phyloP scores from a whole-genome alignment of 2,888 invertebrate genomes.

The Dasypolia templi region DNA sequence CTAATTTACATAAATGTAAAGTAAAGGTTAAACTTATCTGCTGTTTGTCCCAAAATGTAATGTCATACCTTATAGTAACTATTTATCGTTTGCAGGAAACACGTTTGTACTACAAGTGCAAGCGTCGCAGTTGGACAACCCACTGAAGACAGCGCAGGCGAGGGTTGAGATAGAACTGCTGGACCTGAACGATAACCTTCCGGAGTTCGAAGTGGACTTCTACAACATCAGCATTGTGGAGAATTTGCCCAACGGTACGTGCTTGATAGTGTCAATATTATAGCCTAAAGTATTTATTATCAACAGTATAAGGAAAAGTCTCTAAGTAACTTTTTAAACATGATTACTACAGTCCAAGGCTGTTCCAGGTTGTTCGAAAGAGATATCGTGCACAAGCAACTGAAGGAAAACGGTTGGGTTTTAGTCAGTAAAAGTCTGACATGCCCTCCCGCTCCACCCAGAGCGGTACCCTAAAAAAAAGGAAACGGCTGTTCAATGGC shows the following conservation, averaged over 20 bases:
- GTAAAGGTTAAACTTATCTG: too few relatives aligned
- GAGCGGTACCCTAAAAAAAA: too few relatives aligned
- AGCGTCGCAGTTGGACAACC: slow-evolving; percentile 94
- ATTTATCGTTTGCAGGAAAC: slow-evolving; percentile 84
- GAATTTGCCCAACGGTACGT: slow-evolving; percentile 95
- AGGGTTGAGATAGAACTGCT: slow-evolving; percentile 93
- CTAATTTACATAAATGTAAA: background rate
- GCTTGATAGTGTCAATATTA: background rate
- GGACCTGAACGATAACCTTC: slow-evolving; percentile 96
- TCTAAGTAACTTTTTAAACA: background rate
- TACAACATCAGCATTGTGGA: slow-evolving; percentile 98
- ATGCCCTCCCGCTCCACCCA: too few relatives aligned
- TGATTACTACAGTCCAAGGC: background rate
- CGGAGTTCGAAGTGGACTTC: slow-evolving; percentile 96
- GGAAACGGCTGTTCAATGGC: background rate
- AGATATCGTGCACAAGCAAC: too few relatives aligned
- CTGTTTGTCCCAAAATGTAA: too few relatives aligned
- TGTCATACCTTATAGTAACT: too few relatives aligned
- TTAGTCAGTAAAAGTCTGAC: too few relatives aligned
- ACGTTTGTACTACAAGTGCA: slow-evolving; percentile 95
- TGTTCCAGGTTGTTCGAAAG: too few relatives aligned
- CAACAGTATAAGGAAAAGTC: background rate
- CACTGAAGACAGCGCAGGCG: slow-evolving; percentile 93
- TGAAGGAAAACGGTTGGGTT: too few relatives aligned
- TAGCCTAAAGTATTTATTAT: background rate